Evolutionary conservation across 2,888 invertebrate genomes (phyloP), one percentile per base, ranked within the genome.

Genomic region (Rosalia funebris): DNA sequence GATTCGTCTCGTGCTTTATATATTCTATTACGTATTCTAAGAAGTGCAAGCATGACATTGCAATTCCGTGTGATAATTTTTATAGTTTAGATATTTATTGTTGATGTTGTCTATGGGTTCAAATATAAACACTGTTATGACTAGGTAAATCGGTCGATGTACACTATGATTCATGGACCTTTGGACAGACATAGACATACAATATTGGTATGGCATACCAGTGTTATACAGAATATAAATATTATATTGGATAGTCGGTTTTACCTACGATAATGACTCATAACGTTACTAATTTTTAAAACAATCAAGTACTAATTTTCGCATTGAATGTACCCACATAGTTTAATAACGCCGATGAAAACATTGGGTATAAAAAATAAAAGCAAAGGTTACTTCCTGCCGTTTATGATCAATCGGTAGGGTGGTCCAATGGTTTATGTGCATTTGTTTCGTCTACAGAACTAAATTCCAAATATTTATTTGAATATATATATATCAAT

Each of bases 61-160:
- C 63, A 57, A 57, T 54, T 63, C 45, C 60, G 53, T 55, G 57
- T 57, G 60, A 63, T 63, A 56, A 63, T 54, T 60, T 63, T 62
- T 25, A 59, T 57, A 57, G 32, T 52, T 57, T 52, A 41, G 48
- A 39, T 60, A 63, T 60, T 60, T 57, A 57, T 57, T 60, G 63
- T 60, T 63, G 57, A 53, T 63, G 56, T 60, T 47, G 60, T 63
- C 53, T 45, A 63, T 60, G 47, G 34, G 52, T 32, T 31, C 45
- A 44, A 48, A 48, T 54, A 42, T 53, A 53, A 53, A 53, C 48
- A 53, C 31, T 63, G 57, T 60, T 60, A 55, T 63, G 63, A 57
- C 57, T 57, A 54, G 63, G 57, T 63, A 60, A 46, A 56, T 44
- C 53, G 56, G 55, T 46, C 53, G 57, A 44, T 47, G 47, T 20